A percentile compares a stretch with the other conserved stretches of the same genome.
Evolutionary conservation across 2,797 vertebrate species (phyloP).

Genomic region (Dryobates pubescens): DNA sequence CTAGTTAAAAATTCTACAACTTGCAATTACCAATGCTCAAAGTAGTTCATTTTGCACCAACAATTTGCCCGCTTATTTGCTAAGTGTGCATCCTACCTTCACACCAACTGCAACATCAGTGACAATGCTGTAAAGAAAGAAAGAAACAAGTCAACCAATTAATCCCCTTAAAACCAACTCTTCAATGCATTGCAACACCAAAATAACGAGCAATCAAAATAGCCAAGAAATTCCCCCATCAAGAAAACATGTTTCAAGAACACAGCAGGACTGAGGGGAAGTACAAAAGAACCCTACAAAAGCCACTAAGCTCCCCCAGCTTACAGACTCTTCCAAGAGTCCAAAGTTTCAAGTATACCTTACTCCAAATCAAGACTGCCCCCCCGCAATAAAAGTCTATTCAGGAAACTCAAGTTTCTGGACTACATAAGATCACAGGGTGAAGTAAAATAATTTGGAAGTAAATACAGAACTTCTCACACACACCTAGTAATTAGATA

Average conservation of each 20-base stretch:
- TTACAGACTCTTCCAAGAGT: neutral
- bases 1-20: neutral
- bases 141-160: constrained; percentile 27
- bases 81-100: constrained; percentile 86
- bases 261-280: neutral
- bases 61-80: constrained; percentile 30
- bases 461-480: neutral
- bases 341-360: neutral
- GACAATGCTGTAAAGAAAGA: constrained; percentile 85
- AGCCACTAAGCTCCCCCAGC: neutral
- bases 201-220: neutral
- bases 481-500: neutral
- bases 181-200: neutral
- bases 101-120: constrained; percentile 97
- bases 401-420: neutral
- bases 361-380: neutral
- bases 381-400: neutral
- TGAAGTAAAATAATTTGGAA: neutral
- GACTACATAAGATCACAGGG: neutral
- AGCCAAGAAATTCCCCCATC: neutral
- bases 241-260: neutral
- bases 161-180: neutral
- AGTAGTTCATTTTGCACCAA: neutral
- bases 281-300: neutral
- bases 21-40: neutral